Evolutionary conservation across 1,140 invertebrate species (phyloP).

Genomic region (Ladona fulva): DNA sequence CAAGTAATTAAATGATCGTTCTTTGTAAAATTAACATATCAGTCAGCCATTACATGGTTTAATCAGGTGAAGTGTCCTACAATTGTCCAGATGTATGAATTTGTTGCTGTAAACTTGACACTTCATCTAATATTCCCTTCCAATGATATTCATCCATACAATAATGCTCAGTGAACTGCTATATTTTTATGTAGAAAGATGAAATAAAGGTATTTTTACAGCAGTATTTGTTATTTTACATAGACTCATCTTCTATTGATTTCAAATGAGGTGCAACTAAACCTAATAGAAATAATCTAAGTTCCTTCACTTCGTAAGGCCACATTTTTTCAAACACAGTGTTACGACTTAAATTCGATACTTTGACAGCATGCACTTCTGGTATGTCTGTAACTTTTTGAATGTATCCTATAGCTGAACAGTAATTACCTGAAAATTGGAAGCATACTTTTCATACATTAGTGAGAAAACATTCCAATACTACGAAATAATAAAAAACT

Average conservation of each 20-base stretch:
- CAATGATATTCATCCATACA: neutral
- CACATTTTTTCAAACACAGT: neutral
- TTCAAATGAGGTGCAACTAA: neutral
- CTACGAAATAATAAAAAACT: neutral
- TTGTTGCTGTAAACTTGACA: neutral
- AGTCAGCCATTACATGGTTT: neutral
- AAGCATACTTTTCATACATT: neutral
- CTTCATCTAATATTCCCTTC: conserved; percentile 1
- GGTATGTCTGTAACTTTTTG: neutral
- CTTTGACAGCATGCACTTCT: neutral
- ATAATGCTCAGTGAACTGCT: neutral
- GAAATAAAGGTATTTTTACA: conserved; percentile 10
- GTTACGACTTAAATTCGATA: neutral
- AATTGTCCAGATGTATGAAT: neutral
- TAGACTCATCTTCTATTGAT: neutral
- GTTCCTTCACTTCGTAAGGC: neutral
- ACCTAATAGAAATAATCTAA: neutral
- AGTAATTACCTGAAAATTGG: neutral
- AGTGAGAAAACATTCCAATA: neutral
- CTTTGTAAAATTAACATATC: neutral
- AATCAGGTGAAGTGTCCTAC: neutral
- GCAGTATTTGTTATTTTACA: neutral
- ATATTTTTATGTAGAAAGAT: conserved; percentile 8
- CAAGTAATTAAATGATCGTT: neutral
- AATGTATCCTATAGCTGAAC: neutral